phyloP scores from a whole-genome alignment of 1,140 invertebrate genomes.

The Drosophila pectinifera region DNA sequence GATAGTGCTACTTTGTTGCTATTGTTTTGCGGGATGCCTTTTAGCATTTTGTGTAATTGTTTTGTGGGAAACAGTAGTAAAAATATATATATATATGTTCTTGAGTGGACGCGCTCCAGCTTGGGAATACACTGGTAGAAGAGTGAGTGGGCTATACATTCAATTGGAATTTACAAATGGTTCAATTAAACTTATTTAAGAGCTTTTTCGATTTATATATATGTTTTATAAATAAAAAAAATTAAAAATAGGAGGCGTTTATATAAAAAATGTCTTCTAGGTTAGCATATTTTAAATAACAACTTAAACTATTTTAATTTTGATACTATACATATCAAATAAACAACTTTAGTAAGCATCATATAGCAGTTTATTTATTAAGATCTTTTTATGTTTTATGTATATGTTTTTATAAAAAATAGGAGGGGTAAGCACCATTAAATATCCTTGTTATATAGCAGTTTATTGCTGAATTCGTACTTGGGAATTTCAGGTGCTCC shows the following conservation, averaged over 20 bases:
- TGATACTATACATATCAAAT: too few species aligned
- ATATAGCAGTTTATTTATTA: too few species aligned
- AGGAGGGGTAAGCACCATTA: too few species aligned
- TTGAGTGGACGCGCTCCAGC: constrained; percentile 29
- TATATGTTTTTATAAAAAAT: too few species aligned
- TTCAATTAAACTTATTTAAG: too few species aligned
- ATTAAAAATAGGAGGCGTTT: too few species aligned
- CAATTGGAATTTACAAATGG: too few species aligned
- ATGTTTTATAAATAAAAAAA: neutral
- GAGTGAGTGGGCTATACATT: neutral
- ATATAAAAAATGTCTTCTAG: neutral
- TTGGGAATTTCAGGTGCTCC: neutral
- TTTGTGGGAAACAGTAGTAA: constrained; percentile 75
- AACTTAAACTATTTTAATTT: too few species aligned
- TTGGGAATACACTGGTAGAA: constrained; percentile 15
- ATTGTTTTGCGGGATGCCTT: constrained; percentile 56
- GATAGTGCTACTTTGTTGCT: constrained; percentile 22
- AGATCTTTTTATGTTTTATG: too few species aligned
- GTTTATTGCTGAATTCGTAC: neutral
- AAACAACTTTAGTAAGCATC: too few species aligned
- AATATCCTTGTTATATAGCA: too few species aligned
- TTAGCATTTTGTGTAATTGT: constrained; percentile 81
- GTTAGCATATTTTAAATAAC: too few species aligned
- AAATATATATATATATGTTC: constrained; percentile 28
- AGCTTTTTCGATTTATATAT: neutral